Conservation (phyloP, 2,888 invertebrate species). For the Zootermopsis nevadensis region DNA sequence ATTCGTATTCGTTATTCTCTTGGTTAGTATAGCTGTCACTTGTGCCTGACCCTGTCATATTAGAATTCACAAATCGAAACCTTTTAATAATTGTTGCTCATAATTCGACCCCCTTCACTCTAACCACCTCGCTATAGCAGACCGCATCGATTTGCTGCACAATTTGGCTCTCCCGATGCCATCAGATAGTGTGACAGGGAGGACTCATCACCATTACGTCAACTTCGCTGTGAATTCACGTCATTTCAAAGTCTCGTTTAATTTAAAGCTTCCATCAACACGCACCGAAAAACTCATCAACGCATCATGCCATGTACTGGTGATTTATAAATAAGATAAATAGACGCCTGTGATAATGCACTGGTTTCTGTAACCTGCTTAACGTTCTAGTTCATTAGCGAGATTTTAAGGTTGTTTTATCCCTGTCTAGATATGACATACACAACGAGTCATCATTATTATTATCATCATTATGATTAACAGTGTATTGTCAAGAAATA, state of each 20-base stretch:
- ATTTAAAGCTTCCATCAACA: constrained; percentile 44
- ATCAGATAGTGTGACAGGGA: constrained; percentile 51
- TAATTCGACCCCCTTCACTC: constrained; percentile 28
- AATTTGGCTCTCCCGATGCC: constrained; percentile 49
- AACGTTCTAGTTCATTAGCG: constrained; percentile 31
- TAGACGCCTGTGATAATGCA: constrained; percentile 35
- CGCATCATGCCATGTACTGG: neutral
- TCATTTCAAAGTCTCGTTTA: constrained; percentile 50
- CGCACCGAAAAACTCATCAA: constrained; percentile 38
- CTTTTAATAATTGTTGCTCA: constrained; percentile 43
- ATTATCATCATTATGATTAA: too few relatives aligned
- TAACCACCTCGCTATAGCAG: constrained; percentile 13
- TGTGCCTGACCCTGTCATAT: constrained; percentile 29
- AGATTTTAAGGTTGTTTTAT: neutral
- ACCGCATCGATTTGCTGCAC: constrained; percentile 50
- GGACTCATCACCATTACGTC: constrained; percentile 52
- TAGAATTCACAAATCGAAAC: constrained; percentile 42
- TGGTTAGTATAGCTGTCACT: constrained; percentile 10
- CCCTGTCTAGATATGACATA: neutral
- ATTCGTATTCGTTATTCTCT: constrained; percentile 13
- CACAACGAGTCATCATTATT: too few relatives aligned
- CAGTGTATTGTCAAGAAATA: too few relatives aligned
- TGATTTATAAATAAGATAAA: constrained; percentile 43
- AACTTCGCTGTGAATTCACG: constrained; percentile 47
- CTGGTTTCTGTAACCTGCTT: constrained; percentile 38